Evolutionary conservation across 2,797 vertebrate genomes (phyloP).

Genomic region (Sylvilagus floridanus): DNA sequence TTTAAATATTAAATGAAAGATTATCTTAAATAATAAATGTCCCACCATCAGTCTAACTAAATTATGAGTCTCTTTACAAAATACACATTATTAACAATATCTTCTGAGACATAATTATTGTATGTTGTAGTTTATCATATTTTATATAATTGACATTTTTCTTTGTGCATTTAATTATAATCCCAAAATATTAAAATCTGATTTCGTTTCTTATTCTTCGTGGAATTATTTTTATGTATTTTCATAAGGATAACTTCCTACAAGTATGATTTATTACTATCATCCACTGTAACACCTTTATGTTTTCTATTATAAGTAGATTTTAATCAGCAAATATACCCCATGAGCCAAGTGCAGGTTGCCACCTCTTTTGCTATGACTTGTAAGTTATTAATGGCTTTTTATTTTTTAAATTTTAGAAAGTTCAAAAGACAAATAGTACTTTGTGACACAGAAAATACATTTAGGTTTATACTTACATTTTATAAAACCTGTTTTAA

Average conservation of each 20-base stretch:
- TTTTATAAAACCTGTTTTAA: conserved; percentile 42
- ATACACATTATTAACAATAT: neutral
- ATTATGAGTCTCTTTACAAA: conserved; percentile 49
- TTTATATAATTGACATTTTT: conserved; percentile 47
- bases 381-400: conserved; percentile 30
- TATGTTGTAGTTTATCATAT: conserved; percentile 14
- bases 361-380: neutral
- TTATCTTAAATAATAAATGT: neutral
- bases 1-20: conserved; percentile 52
- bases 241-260: neutral
- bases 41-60: neutral
- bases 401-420: conserved; percentile 34
- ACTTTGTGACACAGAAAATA: conserved; percentile 29
- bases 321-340: neutral
- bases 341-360: conserved; percentile 10
- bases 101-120: conserved; percentile 27
- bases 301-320: conserved; percentile 20
- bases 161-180: neutral
- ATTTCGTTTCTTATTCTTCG: conserved; percentile 44
- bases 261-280: neutral
- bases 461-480: conserved; percentile 34
- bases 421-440: conserved; percentile 27
- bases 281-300: neutral
- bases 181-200: conserved; percentile 58
- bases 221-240: conserved; percentile 31